Evolutionary conservation across 2,113 vertebrate species (phyloP), one percentile per base, ranked within the genome.

Genomic region (Strigops habroptila): DNA sequence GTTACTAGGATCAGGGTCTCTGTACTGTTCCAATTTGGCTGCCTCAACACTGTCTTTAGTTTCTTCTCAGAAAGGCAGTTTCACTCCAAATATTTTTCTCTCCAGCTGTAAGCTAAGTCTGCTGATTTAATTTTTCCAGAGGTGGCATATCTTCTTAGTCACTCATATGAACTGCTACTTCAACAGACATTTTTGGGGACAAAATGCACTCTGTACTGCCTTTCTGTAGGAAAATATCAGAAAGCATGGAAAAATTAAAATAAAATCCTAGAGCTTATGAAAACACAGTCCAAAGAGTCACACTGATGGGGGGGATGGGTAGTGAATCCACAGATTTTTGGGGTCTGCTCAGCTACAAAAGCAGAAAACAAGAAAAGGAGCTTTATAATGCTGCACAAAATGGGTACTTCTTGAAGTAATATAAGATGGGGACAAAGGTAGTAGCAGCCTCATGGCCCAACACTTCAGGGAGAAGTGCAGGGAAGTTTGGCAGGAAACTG

Each of bases 71-170:
- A 91, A 90, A 89, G 73, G 57, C 48, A 71, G 33, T 88, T 95
- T 91, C 37, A 22, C 48, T 79, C 60, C 83, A 91, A 91, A 87
- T 13, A 41, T 60, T 77, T 71, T 82, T 88, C 86, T 94, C 65
- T 82, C 31, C 52, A 92, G 39, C 68, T 88, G 79, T 83, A 88
- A 73, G 53, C 30, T 75, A 75, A 91, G 51, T 28, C 65, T 78
- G 57, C 48, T 91, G 90, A 93, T 89, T 89, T 76, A 93, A 10
- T 93, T 96, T 97, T 96, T 95, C 88, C 90, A 91, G 57, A 84
- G 57, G 69, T 88, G 49, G 65, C 44, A 33, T 88, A 79, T 87
- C 57, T 74, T 88, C 87, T 87, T 94, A 92, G 65, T 84, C 69
- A 91, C 10, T 82, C 62, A 57, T 14, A 21, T 31, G 55, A 96